phyloP scores from a whole-genome alignment of 2,888 invertebrate species.

The Halictus ligatus region DNA sequence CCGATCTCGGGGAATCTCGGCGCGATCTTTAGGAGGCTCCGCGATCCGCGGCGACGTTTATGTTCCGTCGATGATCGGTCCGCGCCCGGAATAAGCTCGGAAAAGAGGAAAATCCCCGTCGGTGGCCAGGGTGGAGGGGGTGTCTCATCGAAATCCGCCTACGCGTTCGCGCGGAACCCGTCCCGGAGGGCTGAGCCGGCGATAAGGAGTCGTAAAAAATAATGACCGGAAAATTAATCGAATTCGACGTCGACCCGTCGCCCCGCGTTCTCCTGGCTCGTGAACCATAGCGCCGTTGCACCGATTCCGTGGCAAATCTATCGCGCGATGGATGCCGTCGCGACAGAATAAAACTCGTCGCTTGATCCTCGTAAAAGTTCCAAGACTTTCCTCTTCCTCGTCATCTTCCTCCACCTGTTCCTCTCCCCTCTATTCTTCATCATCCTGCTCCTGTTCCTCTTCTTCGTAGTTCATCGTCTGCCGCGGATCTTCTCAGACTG shows the following conservation, averaged over 20 bases:
- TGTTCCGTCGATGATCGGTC: conserved; percentile 76
- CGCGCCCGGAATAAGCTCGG: conserved; percentile 52
- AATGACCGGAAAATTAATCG: conserved; percentile 84
- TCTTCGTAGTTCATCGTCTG: background rate
- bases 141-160: conserved; percentile 26
- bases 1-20: conserved; percentile 27
- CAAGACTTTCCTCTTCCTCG: background rate
- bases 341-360: conserved; percentile 32
- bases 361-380: conserved; percentile 18
- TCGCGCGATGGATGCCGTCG: conserved; percentile 13
- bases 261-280: conserved; percentile 76
- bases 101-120: conserved; percentile 46
- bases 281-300: conserved; percentile 69
- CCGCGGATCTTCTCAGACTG: too few species aligned
- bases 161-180: conserved; percentile 19
- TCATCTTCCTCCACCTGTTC: background rate
- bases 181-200: conserved; percentile 65
- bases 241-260: conserved; percentile 80
- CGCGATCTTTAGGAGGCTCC: conserved; percentile 79
- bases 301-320: conserved; percentile 47
- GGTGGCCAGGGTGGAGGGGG: background rate
- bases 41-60: conserved; percentile 79
- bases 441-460: background rate
- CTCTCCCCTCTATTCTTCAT: background rate
- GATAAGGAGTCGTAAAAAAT: conserved; percentile 83